Conservation (phyloP, 2,888 invertebrate species). For the Electrophaes corylata region DNA sequence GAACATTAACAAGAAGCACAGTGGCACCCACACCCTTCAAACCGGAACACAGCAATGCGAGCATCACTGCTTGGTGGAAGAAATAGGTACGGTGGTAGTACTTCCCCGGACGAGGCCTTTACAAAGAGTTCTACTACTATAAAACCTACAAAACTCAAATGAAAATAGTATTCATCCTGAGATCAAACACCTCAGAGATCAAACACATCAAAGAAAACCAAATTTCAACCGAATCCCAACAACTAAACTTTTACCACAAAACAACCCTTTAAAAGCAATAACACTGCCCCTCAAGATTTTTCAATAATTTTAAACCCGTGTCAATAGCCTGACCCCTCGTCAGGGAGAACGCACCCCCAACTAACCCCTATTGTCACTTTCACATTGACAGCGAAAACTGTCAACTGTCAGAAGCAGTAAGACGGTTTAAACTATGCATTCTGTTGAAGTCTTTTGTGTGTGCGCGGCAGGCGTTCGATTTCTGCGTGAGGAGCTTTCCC, state of each 20-base stretch:
- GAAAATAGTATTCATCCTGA: not conserved
- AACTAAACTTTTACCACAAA: conserved; percentile 45
- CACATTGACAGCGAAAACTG: conserved; percentile 78
- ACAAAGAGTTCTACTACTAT: too few species aligned
- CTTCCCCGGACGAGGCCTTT: too few species aligned
- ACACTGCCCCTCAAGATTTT: conserved; percentile 65
- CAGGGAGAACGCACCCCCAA: conserved; percentile 72
- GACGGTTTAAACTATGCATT: conserved; percentile 81
- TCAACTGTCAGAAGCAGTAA: conserved; percentile 83
- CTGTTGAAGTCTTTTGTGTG: conserved; percentile 68
- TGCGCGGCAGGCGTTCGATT: conserved; percentile 54
- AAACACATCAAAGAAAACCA: conserved; percentile 2
- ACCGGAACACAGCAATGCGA: too few species aligned
- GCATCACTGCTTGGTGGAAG: too few species aligned
- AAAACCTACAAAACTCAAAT: not conserved
- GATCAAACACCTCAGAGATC: conserved; percentile 8
- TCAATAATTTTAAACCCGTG: conserved; percentile 81
- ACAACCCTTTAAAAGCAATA: conserved; percentile 59
- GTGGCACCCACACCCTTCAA: too few species aligned
- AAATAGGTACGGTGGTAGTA: too few species aligned
- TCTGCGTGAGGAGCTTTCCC: conserved; percentile 12
- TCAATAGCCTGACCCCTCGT: conserved; percentile 64
- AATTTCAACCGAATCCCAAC: conserved; percentile 41
- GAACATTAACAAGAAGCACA: too few species aligned
- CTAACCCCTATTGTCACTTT: conserved; percentile 73